A percentile compares a stretch with the other conserved stretches of the same genome.
These are phyloP conservation scores for Cerceris ruficornis DNA, from an alignment of 2,888 invertebrate species.

Conservation along the genomic window DNA sequence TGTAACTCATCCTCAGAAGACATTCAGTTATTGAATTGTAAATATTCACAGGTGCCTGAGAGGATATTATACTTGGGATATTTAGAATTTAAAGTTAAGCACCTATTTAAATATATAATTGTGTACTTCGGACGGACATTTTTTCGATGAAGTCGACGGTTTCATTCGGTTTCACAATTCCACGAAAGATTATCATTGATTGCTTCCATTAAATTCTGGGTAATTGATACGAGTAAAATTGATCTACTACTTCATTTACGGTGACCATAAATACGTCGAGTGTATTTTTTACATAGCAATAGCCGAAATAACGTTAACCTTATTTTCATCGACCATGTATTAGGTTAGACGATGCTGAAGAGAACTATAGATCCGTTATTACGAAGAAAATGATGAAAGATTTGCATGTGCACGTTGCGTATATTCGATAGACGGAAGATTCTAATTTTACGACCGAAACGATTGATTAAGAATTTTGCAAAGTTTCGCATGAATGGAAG, in stretches of 20 bases:
- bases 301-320: not conserved
- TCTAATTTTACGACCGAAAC: slow-evolving; percentile 26
- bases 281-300: slow-evolving; percentile 29
- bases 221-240: slow-evolving; percentile 3
- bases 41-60: slow-evolving; percentile 81
- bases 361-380: slow-evolving; percentile 39
- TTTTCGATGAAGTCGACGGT: slow-evolving; percentile 23
- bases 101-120: slow-evolving; percentile 34
- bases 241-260: slow-evolving; percentile 11
- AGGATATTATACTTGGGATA: slow-evolving; percentile 75
- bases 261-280: not conserved
- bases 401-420: not conserved
- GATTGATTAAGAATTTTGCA: slow-evolving; percentile 14
- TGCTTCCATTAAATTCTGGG: slow-evolving; percentile 7
- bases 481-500: slow-evolving; percentile 12
- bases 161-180: slow-evolving; percentile 1
- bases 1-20: not conserved
- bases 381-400: slow-evolving; percentile 23
- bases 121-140: slow-evolving; percentile 26
- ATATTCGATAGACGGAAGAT: slow-evolving; percentile 13
- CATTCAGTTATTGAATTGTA: slow-evolving; percentile 73
- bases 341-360: slow-evolving; percentile 13
- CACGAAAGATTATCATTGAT: not conserved
- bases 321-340: slow-evolving; percentile 13
- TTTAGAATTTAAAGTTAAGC: slow-evolving; percentile 70